phyloP scores from a whole-genome alignment of 1,140 invertebrate genomes.

The Sesamia nonagrioides region DNA sequence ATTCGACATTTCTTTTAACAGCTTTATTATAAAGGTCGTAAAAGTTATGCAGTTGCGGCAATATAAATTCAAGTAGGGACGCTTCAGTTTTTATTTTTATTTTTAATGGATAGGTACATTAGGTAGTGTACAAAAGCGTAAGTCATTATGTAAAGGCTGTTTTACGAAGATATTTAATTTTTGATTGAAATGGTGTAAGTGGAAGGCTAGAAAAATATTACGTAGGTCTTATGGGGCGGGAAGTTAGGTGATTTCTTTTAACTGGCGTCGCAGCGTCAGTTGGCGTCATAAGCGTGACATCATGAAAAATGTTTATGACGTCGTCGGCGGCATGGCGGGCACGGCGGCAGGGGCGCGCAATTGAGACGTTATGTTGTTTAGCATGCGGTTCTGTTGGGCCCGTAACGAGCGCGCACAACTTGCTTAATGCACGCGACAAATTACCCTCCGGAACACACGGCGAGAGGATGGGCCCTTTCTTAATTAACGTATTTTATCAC shows the following conservation, averaged over 20 bases:
- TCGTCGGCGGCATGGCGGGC: slow-evolving; percentile 33
- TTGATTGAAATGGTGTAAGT: neutral
- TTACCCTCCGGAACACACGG: slow-evolving; percentile 50
- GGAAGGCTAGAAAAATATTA: neutral
- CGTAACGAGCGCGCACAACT: slow-evolving; percentile 57
- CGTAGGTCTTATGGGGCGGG: neutral
- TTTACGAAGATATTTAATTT: neutral
- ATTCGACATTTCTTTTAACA: slow-evolving; percentile 23
- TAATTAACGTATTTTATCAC: slow-evolving; percentile 57
- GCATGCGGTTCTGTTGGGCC: slow-evolving; percentile 45
- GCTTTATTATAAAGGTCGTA: slow-evolving; percentile 9
- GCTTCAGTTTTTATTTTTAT: neutral
- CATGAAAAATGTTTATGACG: slow-evolving; percentile 60
- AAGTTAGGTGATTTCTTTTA: slow-evolving; percentile 20
- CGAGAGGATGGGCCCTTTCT: slow-evolving; percentile 38
- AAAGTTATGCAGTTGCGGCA: slow-evolving; percentile 1
- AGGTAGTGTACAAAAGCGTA: neutral
- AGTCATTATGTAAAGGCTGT: neutral
- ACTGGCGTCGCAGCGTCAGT: slow-evolving; percentile 44
- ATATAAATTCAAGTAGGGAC: neutral
- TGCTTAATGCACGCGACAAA: slow-evolving; percentile 62
- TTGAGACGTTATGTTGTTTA: slow-evolving; percentile 64
- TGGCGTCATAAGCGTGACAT: slow-evolving; percentile 56
- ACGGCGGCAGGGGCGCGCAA: slow-evolving; percentile 49
- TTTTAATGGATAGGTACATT: neutral